These are phyloP conservation scores for Archivesica marissinica DNA, from an alignment of 1,140 invertebrate genomes.

Conservation along the genomic window DNA sequence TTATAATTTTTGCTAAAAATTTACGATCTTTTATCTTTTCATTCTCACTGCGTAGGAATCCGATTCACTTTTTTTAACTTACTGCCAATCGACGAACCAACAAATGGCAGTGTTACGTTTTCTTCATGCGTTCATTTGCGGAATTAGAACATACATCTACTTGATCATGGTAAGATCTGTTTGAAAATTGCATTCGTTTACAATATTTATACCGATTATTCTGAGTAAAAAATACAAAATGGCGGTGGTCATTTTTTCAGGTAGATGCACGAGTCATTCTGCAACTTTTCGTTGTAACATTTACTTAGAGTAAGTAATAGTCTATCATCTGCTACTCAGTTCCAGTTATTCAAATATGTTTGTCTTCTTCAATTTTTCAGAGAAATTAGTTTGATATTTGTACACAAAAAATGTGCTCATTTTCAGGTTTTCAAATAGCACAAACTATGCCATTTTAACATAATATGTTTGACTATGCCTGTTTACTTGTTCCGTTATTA, in stretches of 20 bases:
- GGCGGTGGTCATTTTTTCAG: no score
- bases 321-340: no score
- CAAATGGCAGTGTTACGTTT: no score
- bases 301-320: not conserved
- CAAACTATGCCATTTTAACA: not conserved
- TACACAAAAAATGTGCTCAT: not conserved
- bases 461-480: not conserved
- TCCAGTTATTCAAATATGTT: no score
- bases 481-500: no score
- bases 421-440: not conserved
- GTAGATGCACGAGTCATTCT: no score
- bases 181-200: not conserved
- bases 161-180: not conserved
- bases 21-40: not conserved
- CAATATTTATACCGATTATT: not conserved
- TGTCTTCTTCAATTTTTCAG: no score
- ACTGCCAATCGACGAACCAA: no score
- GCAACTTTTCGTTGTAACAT: no score
- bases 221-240: not conserved
- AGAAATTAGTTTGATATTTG: not conserved
- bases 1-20: no score
- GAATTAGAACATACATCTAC: not conserved
- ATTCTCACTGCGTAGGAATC: not conserved
- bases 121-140: no score
- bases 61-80: not conserved